Conservation (phyloP, 2,113 vertebrate species). For the Caretta caretta region DNA sequence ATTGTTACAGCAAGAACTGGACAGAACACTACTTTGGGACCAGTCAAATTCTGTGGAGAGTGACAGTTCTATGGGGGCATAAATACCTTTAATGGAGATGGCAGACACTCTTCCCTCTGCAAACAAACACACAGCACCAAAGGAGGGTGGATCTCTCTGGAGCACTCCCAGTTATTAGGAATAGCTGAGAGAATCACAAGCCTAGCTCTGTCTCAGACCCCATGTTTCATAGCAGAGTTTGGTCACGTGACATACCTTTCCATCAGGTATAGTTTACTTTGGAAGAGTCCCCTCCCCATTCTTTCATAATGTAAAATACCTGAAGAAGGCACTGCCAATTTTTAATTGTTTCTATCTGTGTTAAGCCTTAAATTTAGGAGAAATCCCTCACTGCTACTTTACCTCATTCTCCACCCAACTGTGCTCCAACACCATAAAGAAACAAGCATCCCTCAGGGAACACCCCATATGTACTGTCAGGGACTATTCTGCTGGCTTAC, state of each 20-base stretch:
- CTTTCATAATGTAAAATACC: not conserved
- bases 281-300: not conserved
- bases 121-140: too few relatives aligned
- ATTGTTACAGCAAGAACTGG: too few relatives aligned
- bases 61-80: too few relatives aligned
- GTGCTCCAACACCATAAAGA: not conserved
- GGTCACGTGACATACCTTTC: too few relatives aligned
- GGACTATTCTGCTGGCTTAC: not conserved
- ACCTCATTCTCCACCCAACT: not conserved
- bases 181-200: not conserved
- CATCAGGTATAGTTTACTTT: not conserved
- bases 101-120: too few relatives aligned
- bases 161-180: too few relatives aligned
- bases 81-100: too few relatives aligned
- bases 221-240: not conserved
- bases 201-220: not conserved
- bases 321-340: not conserved
- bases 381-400: not conserved
- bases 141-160: too few relatives aligned
- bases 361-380: not conserved
- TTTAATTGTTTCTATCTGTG: not conserved
- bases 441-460: not conserved
- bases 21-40: too few relatives aligned
- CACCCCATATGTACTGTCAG: not conserved
- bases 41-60: too few relatives aligned